Conservation (phyloP, 2,888 invertebrate genomes). For the Drosophila emarginata region DNA sequence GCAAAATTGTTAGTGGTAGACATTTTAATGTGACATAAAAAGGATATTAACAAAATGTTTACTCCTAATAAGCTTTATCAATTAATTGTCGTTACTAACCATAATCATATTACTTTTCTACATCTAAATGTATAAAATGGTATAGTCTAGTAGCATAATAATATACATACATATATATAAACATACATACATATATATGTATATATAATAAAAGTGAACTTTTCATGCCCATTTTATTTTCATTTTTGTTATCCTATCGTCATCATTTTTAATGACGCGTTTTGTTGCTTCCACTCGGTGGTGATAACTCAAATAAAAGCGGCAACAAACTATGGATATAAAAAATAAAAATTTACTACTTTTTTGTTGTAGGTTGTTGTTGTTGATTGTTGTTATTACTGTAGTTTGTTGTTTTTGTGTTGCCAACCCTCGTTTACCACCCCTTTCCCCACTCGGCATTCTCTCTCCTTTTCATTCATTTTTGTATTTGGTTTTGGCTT, state of each 20-base stretch:
- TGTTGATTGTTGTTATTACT: not conserved
- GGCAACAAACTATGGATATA: constrained; percentile 70
- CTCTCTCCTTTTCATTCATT: constrained; percentile 17
- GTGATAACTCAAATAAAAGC: constrained; percentile 37
- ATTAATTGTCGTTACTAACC: constrained; percentile 16
- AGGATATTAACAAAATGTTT: constrained; percentile 10
- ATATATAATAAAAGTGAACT: constrained; percentile 3
- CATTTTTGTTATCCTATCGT: constrained; percentile 51
- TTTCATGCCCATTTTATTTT: constrained; percentile 56
- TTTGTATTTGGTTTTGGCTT: constrained; percentile 6
- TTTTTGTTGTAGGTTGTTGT: constrained; percentile 19
- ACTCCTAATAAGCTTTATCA: constrained; percentile 21
- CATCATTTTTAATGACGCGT: constrained; percentile 59
- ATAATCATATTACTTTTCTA: constrained; percentile 41
- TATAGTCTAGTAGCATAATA: too few relatives aligned
- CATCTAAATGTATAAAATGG: not conserved
- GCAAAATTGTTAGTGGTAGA: not conserved
- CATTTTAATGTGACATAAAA: constrained; percentile 6
- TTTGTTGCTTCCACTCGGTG: constrained; percentile 27
- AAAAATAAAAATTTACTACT: constrained; percentile 58
- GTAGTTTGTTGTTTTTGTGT: not conserved
- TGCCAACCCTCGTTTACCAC: not conserved
- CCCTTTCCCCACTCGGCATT: not conserved
- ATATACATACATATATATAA: not conserved
- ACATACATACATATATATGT: not conserved